Evolutionary conservation across 92 coral and sea anemone genomes (phyloP).

Genomic region (Palythoa caribaeorum): DNA sequence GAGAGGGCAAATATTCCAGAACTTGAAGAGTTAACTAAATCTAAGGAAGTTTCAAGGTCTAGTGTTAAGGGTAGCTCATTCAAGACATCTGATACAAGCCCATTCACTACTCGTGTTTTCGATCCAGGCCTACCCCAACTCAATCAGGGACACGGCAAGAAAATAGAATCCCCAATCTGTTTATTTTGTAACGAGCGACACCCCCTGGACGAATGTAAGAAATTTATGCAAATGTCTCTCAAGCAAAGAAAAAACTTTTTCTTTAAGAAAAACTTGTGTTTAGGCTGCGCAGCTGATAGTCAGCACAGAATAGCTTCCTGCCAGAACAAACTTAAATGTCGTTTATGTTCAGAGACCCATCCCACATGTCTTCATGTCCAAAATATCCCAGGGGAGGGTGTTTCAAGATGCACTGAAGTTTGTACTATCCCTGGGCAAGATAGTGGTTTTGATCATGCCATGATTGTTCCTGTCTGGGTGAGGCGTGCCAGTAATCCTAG

Average conservation of each 20-base stretch:
- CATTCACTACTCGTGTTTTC: conserved; percentile 39
- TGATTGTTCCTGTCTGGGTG: conserved; percentile 80
- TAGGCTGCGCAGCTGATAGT: conserved; percentile 54
- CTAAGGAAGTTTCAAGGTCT: conserved; percentile 41
- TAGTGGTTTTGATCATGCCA: conserved; percentile 61
- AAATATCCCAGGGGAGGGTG: conserved; percentile 32
- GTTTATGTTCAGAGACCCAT: conserved; percentile 51
- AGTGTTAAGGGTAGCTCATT: conserved; percentile 30
- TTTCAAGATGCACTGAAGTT: conserved; percentile 45
- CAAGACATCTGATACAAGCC: conserved; percentile 27
- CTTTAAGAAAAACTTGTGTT: conserved; percentile 62
- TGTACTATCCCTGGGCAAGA: conserved; percentile 56
- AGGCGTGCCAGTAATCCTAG: conserved; percentile 38
- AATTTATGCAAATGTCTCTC: conserved; percentile 44
- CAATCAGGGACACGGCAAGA: conserved; percentile 36
- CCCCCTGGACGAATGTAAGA: conserved; percentile 45
- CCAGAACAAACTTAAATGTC: conserved; percentile 46
- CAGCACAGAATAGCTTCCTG: conserved; percentile 54
- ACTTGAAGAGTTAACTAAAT: conserved; percentile 43
- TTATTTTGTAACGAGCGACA: conserved; percentile 39
- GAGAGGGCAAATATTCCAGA: conserved; percentile 57
- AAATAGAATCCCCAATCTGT: background rate
- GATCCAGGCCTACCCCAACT: conserved; percentile 18
- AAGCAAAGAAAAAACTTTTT: conserved; percentile 60
- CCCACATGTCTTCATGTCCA: conserved; percentile 56